Conservation (phyloP, 2,888 invertebrate species). For the Digitonthophagus gazella region DNA sequence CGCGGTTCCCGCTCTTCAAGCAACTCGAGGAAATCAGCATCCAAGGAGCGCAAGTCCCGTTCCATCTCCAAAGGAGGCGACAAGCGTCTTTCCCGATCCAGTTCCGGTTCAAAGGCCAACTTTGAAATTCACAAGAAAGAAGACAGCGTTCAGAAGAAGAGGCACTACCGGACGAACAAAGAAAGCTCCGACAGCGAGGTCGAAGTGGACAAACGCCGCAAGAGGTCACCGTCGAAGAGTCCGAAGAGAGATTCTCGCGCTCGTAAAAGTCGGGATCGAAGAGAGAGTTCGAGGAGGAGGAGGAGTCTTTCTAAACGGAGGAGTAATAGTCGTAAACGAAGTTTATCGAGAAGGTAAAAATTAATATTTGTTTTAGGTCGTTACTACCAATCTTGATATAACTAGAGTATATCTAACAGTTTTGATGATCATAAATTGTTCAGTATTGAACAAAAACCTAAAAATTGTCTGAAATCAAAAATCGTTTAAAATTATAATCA, state of each 20-base stretch:
- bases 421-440: too few relatives aligned
- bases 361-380: not conserved
- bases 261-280: constrained; percentile 49
- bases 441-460: too few relatives aligned
- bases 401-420: too few relatives aligned
- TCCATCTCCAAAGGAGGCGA: constrained; percentile 35
- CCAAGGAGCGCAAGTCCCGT: constrained; percentile 33
- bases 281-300: constrained; percentile 49
- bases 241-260: constrained; percentile 40
- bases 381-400: too few relatives aligned
- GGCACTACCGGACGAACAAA: constrained; percentile 84
- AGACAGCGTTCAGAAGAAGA: constrained; percentile 80
- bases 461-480: too few relatives aligned
- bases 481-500: too few relatives aligned
- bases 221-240: constrained; percentile 43
- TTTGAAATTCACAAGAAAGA: constrained; percentile 75
- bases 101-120: constrained; percentile 50
- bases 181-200: constrained; percentile 70
- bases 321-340: constrained; percentile 47
- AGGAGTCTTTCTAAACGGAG: constrained; percentile 46
- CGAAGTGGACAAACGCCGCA: constrained; percentile 47
- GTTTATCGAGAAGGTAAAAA: constrained; percentile 44
- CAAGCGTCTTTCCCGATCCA: constrained; percentile 31
- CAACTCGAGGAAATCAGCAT: constrained; percentile 35
- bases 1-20: constrained; percentile 39